Evolutionary conservation across 2,888 invertebrate genomes (phyloP).

Genomic region (Drosophila mercatorum): DNA sequence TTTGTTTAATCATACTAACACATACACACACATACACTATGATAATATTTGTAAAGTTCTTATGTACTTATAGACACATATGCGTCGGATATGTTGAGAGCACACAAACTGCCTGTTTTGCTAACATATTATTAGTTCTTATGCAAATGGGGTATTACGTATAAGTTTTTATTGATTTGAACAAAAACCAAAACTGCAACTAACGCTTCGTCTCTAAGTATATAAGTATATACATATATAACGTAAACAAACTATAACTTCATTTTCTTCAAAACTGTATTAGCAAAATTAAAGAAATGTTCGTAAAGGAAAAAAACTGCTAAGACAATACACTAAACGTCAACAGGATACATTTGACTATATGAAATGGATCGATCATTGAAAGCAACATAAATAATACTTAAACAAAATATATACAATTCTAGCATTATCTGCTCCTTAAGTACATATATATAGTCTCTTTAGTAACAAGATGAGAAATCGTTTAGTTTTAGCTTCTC

Average conservation of each 20-base stretch:
- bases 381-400: conserved; percentile 29
- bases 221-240: conserved; percentile 18
- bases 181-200: conserved; percentile 74
- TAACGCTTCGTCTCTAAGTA: conserved; percentile 76
- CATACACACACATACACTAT: conserved; percentile 12
- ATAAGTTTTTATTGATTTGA: conserved; percentile 63
- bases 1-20: conserved; percentile 34
- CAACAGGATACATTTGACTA: conserved; percentile 63
- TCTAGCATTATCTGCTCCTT: conserved; percentile 37
- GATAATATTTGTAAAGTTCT: conserved; percentile 37
- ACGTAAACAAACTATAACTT: conserved; percentile 44
- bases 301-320: conserved; percentile 53
- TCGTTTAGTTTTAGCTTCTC: conserved; percentile 25
- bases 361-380: conserved; percentile 29
- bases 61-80: conserved; percentile 59
- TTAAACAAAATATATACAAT: conserved; percentile 27
- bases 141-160: conserved; percentile 49
- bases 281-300: conserved; percentile 66
- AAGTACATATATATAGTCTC: conserved; percentile 21
- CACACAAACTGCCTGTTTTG: conserved; percentile 75
- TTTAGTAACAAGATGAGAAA: conserved; percentile 17
- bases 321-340: conserved; percentile 69
- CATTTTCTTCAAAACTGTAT: conserved; percentile 75
- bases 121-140: conserved; percentile 48
- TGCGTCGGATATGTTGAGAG: conserved; percentile 56